A percentile compares a stretch with the other conserved stretches of the same genome.
These are phyloP conservation scores for Mythimna lalbum DNA, from an alignment of 2,888 invertebrate species.

Conservation along the genomic window DNA sequence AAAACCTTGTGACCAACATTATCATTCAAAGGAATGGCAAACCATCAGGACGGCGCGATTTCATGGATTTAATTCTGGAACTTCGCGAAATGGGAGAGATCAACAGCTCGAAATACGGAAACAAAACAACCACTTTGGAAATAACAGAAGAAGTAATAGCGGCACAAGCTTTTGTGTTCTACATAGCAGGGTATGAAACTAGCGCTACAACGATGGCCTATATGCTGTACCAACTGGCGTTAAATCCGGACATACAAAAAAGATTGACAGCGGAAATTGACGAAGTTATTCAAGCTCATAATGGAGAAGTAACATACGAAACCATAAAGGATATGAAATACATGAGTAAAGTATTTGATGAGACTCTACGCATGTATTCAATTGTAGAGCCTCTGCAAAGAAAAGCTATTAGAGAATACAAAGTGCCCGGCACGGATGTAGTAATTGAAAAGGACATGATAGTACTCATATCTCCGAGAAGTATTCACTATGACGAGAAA, in stretches of 20 bases:
- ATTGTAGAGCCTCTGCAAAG: conserved; percentile 79
- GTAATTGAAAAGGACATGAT: conserved; percentile 74
- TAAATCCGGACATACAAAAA: conserved; percentile 78
- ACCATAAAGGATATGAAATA: conserved; percentile 79
- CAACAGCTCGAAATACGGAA: conserved; percentile 60
- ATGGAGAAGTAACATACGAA: conserved; percentile 79
- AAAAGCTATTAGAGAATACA: conserved; percentile 73
- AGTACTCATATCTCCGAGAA: conserved; percentile 74
- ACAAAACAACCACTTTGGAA: conserved; percentile 57
- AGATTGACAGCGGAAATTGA: conserved; percentile 76
- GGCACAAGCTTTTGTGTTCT: conserved; percentile 84
- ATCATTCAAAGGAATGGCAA: conserved; percentile 69
- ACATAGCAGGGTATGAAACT: conserved; percentile 84
- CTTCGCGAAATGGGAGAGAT: conserved; percentile 68
- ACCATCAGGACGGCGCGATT: conserved; percentile 71
- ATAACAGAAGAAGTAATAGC: conserved; percentile 76
- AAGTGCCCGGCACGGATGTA: conserved; percentile 76
- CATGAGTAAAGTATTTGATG: conserved; percentile 78
- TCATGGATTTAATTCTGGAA: conserved; percentile 76
- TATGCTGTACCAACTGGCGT: conserved; percentile 53
- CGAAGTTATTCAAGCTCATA: conserved; percentile 67
- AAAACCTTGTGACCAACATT: conserved; percentile 64
- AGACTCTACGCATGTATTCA: conserved; percentile 84
- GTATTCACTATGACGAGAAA: conserved; percentile 81
- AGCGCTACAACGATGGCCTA: conserved; percentile 81